Percentiles rank a stretch among this genome's conserved stretches.
Evolutionary conservation across 1,140 invertebrate genomes (phyloP).

Genomic region (Drosophila sturtevanti): DNA sequence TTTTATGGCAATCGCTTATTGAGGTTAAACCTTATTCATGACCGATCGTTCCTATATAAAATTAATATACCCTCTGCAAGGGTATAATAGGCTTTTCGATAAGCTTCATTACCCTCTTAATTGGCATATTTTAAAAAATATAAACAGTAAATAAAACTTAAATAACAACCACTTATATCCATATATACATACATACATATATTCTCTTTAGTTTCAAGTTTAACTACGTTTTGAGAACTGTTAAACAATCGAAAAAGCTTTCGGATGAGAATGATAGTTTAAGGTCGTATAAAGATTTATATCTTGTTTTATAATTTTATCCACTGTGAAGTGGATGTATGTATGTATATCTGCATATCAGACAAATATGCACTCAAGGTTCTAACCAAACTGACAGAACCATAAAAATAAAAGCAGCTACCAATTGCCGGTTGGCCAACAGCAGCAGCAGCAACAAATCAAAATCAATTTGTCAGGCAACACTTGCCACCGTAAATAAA

Average conservation of each 20-base stretch:
- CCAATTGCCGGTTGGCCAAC: conserved; percentile 20
- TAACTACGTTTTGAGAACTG: no score
- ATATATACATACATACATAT: no score
- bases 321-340: not conserved
- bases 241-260: not conserved
- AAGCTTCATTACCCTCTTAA: no score
- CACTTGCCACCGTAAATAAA: conserved; percentile 77
- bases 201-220: no score
- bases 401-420: conserved; percentile 10
- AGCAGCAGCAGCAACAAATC: conserved; percentile 44
- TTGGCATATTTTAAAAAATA: no score
- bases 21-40: no score
- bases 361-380: conserved; percentile 24
- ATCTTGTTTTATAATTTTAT: not conserved
- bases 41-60: no score
- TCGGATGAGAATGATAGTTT: not conserved
- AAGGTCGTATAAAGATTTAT: not conserved
- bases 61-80: no score
- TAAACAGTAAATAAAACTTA: no score
- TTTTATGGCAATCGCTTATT: no score
- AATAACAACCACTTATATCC: no score
- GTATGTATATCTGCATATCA: conserved; percentile 9
- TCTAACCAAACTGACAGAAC: not conserved
- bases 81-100: no score
- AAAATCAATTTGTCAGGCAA: conserved; percentile 77